Percentiles rank a stretch among this genome's conserved stretches.
Conservation (phyloP, 2,797 vertebrate genomes). For the Characodon lateralis region DNA sequence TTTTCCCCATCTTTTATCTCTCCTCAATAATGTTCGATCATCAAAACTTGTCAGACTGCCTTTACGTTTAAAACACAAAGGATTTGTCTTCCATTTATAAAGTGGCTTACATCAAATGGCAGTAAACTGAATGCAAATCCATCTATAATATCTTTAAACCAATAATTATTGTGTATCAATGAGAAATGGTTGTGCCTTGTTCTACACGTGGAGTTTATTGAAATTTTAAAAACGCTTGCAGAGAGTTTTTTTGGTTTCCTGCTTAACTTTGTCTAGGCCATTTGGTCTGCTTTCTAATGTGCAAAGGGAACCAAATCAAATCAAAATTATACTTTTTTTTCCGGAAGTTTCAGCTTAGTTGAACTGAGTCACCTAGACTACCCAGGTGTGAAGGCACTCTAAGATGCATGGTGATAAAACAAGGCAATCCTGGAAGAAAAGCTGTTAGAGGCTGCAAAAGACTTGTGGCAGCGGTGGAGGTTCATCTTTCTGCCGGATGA, state of each 20-base stretch:
- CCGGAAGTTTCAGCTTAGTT: too few species aligned
- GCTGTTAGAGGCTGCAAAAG: not conserved
- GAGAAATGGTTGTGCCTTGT: not conserved
- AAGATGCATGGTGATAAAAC: not conserved
- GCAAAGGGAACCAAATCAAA: too few species aligned
- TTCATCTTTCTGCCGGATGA: not conserved
- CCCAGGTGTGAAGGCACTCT: not conserved
- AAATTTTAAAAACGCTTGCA: not conserved
- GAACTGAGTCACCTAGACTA: too few species aligned
- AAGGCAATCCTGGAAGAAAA: not conserved
- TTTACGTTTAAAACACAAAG: slow-evolving; percentile 25
- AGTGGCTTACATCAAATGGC: not conserved
- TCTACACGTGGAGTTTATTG: not conserved
- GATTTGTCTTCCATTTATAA: not conserved
- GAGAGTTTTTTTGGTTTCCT: not conserved
- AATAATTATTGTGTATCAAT: not conserved
- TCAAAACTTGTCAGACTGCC: slow-evolving; percentile 52
- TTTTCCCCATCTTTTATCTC: too few species aligned
- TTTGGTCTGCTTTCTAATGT: too few species aligned
- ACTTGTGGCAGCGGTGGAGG: not conserved
- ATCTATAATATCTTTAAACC: not conserved
- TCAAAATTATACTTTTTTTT: too few species aligned
- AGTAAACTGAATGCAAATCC: not conserved
- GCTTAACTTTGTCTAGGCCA: too few species aligned
- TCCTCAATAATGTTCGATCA: slow-evolving; percentile 4